Percentiles rank a stretch among this genome's conserved stretches.
These are phyloP conservation scores for Idris sp. DNA, from an alignment of 1,140 invertebrate genomes.

Conservation along the genomic window DNA sequence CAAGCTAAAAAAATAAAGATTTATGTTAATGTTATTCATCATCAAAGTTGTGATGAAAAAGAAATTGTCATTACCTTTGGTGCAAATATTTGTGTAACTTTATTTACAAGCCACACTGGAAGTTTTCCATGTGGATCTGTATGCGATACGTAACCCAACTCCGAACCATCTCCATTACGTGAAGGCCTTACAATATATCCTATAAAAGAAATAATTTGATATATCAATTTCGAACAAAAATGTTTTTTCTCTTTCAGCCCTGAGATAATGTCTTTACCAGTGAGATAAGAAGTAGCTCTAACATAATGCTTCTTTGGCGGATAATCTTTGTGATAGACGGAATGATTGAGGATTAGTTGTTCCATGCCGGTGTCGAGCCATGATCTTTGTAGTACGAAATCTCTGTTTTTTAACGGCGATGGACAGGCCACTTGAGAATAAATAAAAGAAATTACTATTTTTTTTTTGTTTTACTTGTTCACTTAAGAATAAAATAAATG, in stretches of 20 bases:
- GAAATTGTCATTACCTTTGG: too few relatives aligned
- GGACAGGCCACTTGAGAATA: slow-evolving; percentile 87
- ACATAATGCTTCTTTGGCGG: slow-evolving; percentile 90
- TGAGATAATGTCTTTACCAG: slow-evolving; percentile 72
- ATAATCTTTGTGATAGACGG: slow-evolving; percentile 90
- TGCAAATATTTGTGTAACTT: slow-evolving; percentile 90
- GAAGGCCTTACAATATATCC: slow-evolving; percentile 76
- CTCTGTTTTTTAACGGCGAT: slow-evolving; percentile 91
- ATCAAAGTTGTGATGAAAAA: too few relatives aligned
- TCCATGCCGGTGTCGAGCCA: slow-evolving; percentile 92
- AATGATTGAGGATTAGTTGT: slow-evolving; percentile 93
- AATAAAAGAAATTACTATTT: slow-evolving; percentile 44
- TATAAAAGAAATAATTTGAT: slow-evolving; percentile 22
- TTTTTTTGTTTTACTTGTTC: too few relatives aligned
- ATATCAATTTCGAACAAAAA: background rate
- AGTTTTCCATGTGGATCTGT: slow-evolving; percentile 93
- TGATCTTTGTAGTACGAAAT: slow-evolving; percentile 93
- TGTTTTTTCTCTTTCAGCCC: too few relatives aligned
- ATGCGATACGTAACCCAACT: slow-evolving; percentile 90
- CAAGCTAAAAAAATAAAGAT: too few relatives aligned
- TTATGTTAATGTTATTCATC: too few relatives aligned
- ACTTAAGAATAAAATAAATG: too few relatives aligned
- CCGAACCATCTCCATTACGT: slow-evolving; percentile 81
- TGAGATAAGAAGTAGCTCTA: slow-evolving; percentile 81
- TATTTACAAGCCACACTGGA: slow-evolving; percentile 93